A percentile compares a stretch with the other conserved stretches of the same genome.
These are phyloP conservation scores for Furcifer pardalis DNA, from an alignment of 2,797 vertebrate species.

Conservation along the genomic window DNA sequence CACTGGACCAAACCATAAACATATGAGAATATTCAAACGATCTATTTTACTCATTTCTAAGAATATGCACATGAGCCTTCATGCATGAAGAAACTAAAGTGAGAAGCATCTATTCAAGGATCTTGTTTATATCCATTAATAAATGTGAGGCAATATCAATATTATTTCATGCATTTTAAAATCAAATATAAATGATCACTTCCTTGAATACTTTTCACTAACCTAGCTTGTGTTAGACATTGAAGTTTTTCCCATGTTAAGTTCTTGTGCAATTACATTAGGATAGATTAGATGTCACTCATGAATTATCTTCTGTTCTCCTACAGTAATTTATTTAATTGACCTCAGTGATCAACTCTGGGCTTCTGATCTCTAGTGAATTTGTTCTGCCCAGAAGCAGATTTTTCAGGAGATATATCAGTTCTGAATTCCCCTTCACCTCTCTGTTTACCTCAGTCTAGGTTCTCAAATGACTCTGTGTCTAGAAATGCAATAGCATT, in stretches of 20 bases:
- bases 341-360: constrained; percentile 59
- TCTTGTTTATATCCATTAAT: not conserved
- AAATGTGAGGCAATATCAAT: not conserved
- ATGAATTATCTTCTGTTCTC: constrained; percentile 66
- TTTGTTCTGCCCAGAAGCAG: constrained; percentile 59
- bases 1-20: not conserved
- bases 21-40: not conserved
- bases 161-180: not conserved
- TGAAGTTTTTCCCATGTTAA: constrained; percentile 40
- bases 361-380: constrained; percentile 63
- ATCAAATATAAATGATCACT: constrained; percentile 5
- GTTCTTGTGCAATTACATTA: constrained; percentile 66
- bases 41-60: not conserved
- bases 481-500: constrained; percentile 38
- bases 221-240: constrained; percentile 31
- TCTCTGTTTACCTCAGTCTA: constrained; percentile 35
- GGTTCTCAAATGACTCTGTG: constrained; percentile 50
- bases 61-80: not conserved
- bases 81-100: not conserved
- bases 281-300: constrained; percentile 64
- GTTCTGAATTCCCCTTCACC: constrained; percentile 45
- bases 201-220: constrained; percentile 31
- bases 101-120: not conserved
- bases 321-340: constrained; percentile 69
- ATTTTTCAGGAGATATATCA: constrained; percentile 60